A percentile compares a stretch with the other conserved stretches of the same genome.
Conservation (phyloP, 2,888 invertebrate species). For the Patella pellucida region DNA sequence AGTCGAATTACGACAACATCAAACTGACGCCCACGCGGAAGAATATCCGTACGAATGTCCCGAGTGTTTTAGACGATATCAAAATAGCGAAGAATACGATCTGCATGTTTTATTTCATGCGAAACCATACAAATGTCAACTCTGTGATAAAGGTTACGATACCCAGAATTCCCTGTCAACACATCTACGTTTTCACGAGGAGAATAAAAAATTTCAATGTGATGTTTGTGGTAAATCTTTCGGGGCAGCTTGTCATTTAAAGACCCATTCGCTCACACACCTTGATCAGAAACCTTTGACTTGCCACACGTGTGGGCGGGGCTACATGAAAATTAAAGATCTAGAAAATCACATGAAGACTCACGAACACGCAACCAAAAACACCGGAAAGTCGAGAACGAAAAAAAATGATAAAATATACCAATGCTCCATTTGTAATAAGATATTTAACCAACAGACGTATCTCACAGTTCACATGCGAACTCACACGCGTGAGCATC, state of each 20-base stretch:
- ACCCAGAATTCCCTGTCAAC: neutral
- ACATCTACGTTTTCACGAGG: neutral
- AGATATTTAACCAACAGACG: neutral
- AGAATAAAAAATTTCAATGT: neutral
- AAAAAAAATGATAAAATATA: neutral
- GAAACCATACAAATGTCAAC: neutral
- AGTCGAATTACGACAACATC: neutral
- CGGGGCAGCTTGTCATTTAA: neutral
- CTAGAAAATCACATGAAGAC: neutral
- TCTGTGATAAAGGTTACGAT: neutral
- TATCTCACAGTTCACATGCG: neutral
- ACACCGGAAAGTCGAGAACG: neutral
- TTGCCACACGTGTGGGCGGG: neutral
- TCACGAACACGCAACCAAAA: neutral
- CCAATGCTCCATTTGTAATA: neutral
- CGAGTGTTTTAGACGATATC: neutral
- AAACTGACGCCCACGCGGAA: neutral
- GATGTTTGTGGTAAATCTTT: neutral
- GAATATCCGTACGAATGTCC: slow-evolving; percentile 1
- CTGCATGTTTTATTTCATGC: neutral
- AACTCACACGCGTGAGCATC: neutral
- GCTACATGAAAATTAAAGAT: neutral
- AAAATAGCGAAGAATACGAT: neutral
- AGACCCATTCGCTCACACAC: neutral
- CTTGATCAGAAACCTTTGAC: neutral